phyloP scores from a whole-genome alignment of 2,113 vertebrate species.

The mouse (Mus musculus) region DNA sequence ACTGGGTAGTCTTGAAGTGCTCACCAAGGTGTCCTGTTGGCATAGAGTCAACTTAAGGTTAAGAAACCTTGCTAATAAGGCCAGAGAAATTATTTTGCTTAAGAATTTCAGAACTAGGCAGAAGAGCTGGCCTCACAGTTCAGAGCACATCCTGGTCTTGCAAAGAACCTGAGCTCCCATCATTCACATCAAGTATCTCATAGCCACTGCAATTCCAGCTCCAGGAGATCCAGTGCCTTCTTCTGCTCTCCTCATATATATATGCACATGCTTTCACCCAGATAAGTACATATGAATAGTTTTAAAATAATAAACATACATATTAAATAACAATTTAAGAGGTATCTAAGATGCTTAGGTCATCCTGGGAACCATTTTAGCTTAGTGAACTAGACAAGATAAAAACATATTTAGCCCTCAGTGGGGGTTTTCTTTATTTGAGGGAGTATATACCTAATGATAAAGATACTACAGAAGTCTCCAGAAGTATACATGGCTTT shows the following conservation, averaged over 20 bases:
- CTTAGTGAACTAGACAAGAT: neutral
- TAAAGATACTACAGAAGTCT: neutral
- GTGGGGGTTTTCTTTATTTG: neutral
- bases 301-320: neutral
- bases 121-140: neutral
- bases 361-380: neutral
- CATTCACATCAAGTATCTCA: neutral
- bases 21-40: neutral
- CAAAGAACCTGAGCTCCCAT: neutral
- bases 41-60: neutral
- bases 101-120: neutral
- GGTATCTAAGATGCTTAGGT: neutral
- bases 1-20: neutral
- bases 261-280: neutral
- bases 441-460: too few relatives aligned
- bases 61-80: conserved; percentile 6
- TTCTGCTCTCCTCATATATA: neutral
- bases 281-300: neutral
- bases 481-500: neutral
- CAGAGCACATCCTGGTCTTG: neutral
- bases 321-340: neutral
- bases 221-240: neutral
- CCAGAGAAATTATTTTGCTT: neutral
- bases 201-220: neutral
- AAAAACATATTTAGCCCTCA: neutral